These are phyloP conservation scores for Agrotis puta DNA, from an alignment of 2,888 invertebrate species.

Conservation along the genomic window DNA sequence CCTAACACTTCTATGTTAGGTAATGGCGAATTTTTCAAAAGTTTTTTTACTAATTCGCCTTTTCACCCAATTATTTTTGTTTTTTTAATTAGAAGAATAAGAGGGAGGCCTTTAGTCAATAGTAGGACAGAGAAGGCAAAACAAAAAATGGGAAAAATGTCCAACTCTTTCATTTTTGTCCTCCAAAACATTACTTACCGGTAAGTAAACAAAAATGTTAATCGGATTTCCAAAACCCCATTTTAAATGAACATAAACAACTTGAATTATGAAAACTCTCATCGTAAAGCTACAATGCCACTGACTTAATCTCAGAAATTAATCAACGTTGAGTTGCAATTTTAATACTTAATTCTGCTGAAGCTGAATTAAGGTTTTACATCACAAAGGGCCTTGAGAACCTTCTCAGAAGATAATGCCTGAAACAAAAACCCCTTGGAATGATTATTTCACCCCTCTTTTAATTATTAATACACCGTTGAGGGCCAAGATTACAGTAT, in stretches of 20 bases:
- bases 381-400: constrained; percentile 62
- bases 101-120: no score
- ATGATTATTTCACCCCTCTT: constrained; percentile 81
- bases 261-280: constrained; percentile 61
- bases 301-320: constrained; percentile 65
- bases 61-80: neutral
- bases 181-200: neutral
- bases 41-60: neutral
- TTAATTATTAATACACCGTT: constrained; percentile 86
- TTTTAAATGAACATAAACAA: constrained; percentile 57
- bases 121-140: no score
- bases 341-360: constrained; percentile 74
- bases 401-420: constrained; percentile 78
- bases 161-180: neutral
- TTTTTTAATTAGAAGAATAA: neutral
- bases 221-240: constrained; percentile 43
- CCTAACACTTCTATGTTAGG: no score
- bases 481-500: constrained; percentile 81
- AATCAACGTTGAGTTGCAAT: constrained; percentile 68
- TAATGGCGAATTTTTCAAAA: neutral
- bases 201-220: constrained; percentile 29
- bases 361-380: constrained; percentile 64
- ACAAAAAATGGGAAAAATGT: no score
- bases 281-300: constrained; percentile 58
- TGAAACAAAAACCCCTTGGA: constrained; percentile 77